Evolutionary conservation across 2,113 vertebrate genomes (phyloP).

Genomic region (human (Homo sapiens)): DNA sequence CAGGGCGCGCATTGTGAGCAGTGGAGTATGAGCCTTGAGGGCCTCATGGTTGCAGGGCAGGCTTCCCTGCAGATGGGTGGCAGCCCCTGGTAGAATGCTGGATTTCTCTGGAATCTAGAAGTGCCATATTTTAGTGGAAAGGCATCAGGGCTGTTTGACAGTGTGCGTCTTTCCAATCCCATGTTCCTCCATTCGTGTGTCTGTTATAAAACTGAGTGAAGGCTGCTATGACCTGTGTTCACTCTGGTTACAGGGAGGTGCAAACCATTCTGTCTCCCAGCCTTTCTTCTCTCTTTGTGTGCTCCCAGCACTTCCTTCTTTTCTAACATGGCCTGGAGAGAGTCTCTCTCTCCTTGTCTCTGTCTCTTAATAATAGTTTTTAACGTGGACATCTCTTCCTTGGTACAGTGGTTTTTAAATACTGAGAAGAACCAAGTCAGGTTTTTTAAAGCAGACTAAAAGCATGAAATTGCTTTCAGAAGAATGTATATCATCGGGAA

Average conservation of each 20-base stretch:
- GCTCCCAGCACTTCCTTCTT: neutral
- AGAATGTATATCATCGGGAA: neutral
- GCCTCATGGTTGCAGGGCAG: neutral
- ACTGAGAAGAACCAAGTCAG: constrained; percentile 67
- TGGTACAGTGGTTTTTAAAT: constrained; percentile 72
- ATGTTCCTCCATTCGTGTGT: constrained; percentile 69
- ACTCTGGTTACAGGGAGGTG: constrained; percentile 29
- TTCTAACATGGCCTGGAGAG: constrained; percentile 64
- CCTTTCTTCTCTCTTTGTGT: neutral
- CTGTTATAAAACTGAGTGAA: constrained; percentile 76
- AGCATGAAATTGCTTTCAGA: neutral
- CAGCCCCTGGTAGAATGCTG: neutral
- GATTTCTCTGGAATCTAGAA: constrained; percentile 66
- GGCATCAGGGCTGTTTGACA: neutral
- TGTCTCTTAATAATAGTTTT: constrained; percentile 43
- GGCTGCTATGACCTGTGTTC: constrained; percentile 76
- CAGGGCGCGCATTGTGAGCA: accelerated
- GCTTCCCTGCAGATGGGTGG: neutral
- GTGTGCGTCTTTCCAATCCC: neutral
- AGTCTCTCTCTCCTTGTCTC: neutral
- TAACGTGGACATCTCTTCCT: constrained; percentile 62
- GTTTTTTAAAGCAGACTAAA: constrained; percentile 12
- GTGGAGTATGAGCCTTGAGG: accelerated
- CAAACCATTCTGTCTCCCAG: constrained; percentile 60
- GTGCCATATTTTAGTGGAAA: constrained; percentile 49